Evolutionary conservation across 2,888 invertebrate species (phyloP), one percentile per base, ranked within the genome.

Genomic region (Alentia gelatinosa): DNA sequence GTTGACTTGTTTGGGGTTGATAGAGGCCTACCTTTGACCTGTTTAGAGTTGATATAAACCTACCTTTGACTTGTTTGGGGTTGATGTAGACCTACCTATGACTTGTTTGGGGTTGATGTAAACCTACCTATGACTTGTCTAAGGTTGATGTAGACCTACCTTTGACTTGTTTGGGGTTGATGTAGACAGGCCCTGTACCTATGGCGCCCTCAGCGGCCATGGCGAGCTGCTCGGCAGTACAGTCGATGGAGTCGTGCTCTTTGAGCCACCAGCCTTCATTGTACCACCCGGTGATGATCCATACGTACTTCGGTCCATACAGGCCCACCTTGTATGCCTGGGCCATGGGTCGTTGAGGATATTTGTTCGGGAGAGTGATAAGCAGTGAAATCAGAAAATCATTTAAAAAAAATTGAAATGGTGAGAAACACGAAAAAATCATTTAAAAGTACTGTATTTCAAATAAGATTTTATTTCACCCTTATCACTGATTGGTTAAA

Each of bases 301-400:
- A 90, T 39, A 90, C 90, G 42, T 90, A 90, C 42, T 90, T 90
- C 7, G 74, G 68, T 7, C 90, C 90, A 39, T 90, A 90, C 40
- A 90, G 35, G 9, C 90, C 90, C 30, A 42, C 40, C 12, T 75
- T 68, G 75, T 90, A 90, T 0, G 90, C 90, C 90, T 90, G 42
- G n/a, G 35, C 15, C 35, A 30, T n/a, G 83, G 37, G 15, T n/a
- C n/a, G n/a, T n/a, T n/a, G n/a, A n/a, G n/a, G n/a, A n/a, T n/a
- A n/a, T n/a, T n/a, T 30, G 9, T 23, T 30, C n/a, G n/a, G 56
- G 15, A 15, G 23, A 50, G 15, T 19, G 56, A 19, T 19, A 50
- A 50, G 56, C 56, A 50, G 23, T 23, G 23, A 23, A 50, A 50
- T 50, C 15, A 19, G 1, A 26, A 37, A 1, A n/a, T 9, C 37